Conservation (phyloP, 2,888 invertebrate species). For the Sicus ferrugineus region DNA sequence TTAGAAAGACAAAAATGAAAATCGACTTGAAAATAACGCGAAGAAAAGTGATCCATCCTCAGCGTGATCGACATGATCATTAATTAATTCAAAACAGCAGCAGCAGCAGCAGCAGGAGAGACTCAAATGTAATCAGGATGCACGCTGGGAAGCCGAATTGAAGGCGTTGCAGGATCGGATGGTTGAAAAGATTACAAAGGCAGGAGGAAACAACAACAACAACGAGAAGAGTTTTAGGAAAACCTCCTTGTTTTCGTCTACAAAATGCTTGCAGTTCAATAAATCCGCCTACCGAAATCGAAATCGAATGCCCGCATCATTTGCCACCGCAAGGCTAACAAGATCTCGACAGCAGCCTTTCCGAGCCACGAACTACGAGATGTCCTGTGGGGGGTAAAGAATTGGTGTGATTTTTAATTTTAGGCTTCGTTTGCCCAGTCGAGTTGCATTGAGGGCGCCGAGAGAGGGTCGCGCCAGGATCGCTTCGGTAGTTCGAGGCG, state of each 20-base stretch:
- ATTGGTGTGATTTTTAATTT: slow-evolving; percentile 30
- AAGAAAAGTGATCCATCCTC: neutral
- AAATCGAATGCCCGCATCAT: slow-evolving; percentile 16
- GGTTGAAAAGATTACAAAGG: neutral
- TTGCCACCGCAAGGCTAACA: neutral
- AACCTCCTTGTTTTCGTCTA: neutral
- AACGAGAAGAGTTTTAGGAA: no score
- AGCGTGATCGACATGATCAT: neutral
- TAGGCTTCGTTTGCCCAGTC: slow-evolving; percentile 18
- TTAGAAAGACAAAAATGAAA: neutral
- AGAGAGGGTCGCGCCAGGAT: neutral
- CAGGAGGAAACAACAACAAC: neutral
- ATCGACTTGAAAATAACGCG: neutral
- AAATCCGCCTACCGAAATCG: slow-evolving; percentile 13
- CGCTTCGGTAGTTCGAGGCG: neutral
- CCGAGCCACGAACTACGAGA: neutral
- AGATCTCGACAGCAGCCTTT: neutral
- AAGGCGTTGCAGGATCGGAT: slow-evolving; percentile 19
- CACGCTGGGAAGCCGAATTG: neutral
- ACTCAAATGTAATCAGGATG: neutral
- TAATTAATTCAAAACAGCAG: neutral
- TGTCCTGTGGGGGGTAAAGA: slow-evolving; percentile 17
- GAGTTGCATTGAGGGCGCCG: neutral
- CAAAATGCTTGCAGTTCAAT: slow-evolving; percentile 1
- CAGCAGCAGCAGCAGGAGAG: no score